phyloP scores from a whole-genome alignment of 2,797 vertebrate species.

The Epinephelus malabaricus region DNA sequence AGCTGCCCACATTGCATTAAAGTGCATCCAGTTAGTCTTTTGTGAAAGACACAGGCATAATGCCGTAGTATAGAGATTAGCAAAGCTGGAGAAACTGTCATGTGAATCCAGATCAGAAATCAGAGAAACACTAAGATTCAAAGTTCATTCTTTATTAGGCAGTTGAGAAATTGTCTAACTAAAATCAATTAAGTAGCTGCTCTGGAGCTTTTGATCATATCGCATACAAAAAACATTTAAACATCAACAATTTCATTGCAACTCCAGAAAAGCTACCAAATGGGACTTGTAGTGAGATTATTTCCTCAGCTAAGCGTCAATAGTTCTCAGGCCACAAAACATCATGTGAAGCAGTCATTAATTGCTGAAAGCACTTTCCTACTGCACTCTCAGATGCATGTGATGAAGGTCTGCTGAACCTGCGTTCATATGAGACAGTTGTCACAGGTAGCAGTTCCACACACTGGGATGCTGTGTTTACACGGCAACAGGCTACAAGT shows the following conservation, averaged over 20 bases:
- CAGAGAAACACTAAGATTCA: background rate
- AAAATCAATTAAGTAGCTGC: background rate
- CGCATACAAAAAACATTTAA: background rate
- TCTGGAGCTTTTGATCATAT: background rate
- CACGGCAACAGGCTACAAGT: too few relatives aligned
- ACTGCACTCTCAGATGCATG: too few relatives aligned
- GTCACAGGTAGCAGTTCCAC: background rate
- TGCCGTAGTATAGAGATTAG: background rate
- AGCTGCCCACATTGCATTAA: slow-evolving; percentile 3
- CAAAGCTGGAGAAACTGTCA: background rate
- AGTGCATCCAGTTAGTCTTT: background rate
- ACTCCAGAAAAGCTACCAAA: background rate
- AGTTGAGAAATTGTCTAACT: background rate
- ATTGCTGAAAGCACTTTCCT: background rate
- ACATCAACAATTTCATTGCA: background rate
- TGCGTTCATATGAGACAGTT: background rate
- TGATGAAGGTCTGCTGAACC: background rate
- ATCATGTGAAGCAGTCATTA: background rate
- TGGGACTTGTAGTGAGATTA: too few relatives aligned
- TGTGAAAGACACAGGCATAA: background rate
- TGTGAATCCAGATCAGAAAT: background rate
- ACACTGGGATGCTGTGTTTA: background rate
- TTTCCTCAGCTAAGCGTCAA: background rate
- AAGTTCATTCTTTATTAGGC: background rate
- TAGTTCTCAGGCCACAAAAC: background rate